A percentile compares a stretch with the other conserved stretches of the same genome.
Evolutionary conservation across 2,797 vertebrate species (phyloP).

Genomic region (Pseudopleuronectes americanus): DNA sequence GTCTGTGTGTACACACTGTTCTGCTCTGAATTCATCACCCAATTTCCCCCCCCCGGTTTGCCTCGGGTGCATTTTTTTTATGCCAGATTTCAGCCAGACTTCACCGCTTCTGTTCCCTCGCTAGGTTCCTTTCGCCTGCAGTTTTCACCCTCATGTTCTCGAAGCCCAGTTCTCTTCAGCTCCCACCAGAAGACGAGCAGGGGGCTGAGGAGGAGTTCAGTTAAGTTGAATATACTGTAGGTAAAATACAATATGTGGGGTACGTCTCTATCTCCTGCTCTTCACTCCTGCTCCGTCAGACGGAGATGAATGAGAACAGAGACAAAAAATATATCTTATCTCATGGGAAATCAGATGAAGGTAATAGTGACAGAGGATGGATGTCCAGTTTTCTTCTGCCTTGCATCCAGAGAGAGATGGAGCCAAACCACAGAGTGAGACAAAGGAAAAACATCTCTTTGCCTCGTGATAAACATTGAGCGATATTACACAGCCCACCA

Average conservation of each 20-base stretch:
- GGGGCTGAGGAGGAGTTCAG: conserved; percentile 1
- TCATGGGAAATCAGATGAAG: conserved; percentile 8
- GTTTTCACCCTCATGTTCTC: conserved; percentile 36
- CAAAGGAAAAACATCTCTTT: neutral
- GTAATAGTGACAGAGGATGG: neutral
- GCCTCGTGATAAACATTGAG: neutral
- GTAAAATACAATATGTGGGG: neutral
- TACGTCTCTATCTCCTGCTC: conserved; percentile 18
- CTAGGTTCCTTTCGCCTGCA: conserved; percentile 35
- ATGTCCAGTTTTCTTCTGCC: neutral
- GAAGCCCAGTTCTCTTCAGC: conserved; percentile 13
- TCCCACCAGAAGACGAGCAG: conserved; percentile 15
- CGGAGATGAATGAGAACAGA: neutral
- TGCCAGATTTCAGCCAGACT: conserved; percentile 39
- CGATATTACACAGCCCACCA: neutral
- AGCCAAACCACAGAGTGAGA: conserved; percentile 1
- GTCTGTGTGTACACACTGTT: conserved; percentile 29
- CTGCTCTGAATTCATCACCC: conserved; percentile 44
- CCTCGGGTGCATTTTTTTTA: conserved; percentile 22
- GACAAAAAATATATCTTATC: conserved; percentile 7
- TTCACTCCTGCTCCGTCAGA: neutral
- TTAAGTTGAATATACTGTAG: neutral
- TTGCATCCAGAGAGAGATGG: neutral
- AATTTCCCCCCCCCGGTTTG: conserved; percentile 39
- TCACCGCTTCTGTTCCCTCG: conserved; percentile 37